Conservation (phyloP, 2,888 invertebrate species). For the Ophion ventricosus region DNA sequence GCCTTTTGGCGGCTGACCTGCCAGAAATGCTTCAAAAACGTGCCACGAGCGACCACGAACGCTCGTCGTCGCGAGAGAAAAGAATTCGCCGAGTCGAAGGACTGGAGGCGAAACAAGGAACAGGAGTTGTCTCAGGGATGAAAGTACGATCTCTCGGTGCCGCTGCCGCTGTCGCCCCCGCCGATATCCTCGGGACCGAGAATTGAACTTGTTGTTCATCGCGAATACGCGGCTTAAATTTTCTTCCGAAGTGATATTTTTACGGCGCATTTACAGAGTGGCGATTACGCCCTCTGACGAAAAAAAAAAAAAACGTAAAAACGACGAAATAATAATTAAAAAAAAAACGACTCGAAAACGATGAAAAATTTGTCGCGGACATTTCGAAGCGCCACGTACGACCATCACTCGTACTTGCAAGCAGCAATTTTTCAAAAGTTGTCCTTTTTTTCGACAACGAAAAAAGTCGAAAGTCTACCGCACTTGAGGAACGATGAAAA, state of each 20-base stretch:
- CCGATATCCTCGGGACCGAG: conserved; percentile 2
- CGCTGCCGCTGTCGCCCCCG: neutral
- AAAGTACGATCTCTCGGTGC: conserved; percentile 23
- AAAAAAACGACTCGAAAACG: neutral
- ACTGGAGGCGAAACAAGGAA: conserved; percentile 31
- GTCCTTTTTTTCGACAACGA: no score
- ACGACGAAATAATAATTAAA: neutral
- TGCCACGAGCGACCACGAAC: conserved; percentile 39
- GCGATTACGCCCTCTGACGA: neutral
- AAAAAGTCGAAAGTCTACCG: no score
- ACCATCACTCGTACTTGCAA: neutral
- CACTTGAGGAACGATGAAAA: no score
- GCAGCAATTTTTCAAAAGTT: no score
- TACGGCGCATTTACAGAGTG: neutral
- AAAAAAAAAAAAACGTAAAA: neutral
- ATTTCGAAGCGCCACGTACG: neutral
- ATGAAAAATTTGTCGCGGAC: neutral
- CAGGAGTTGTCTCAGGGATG: conserved; percentile 42
- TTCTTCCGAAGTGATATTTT: conserved; percentile 43
- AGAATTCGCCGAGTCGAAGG: conserved; percentile 43
- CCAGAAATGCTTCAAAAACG: conserved; percentile 86
- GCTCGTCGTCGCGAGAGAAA: conserved; percentile 39
- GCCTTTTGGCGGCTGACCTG: conserved; percentile 94
- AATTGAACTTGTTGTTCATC: conserved; percentile 27
- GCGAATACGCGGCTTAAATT: conserved; percentile 49